Conservation (phyloP, 2,797 vertebrate genomes). For the Coendou prehensilis region DNA sequence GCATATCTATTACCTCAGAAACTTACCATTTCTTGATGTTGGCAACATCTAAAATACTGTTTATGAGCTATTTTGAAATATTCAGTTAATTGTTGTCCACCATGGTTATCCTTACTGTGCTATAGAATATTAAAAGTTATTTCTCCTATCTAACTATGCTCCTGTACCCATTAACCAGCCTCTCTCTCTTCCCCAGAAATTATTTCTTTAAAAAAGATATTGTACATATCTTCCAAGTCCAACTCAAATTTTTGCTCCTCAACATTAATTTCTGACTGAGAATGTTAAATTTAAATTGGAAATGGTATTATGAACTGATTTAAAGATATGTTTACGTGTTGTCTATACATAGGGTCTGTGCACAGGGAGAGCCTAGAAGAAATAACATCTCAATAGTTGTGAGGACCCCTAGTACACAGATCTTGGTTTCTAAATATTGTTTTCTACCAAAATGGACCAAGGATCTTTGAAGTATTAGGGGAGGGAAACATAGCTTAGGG, state of each 20-base stretch:
- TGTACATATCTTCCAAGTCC: background rate
- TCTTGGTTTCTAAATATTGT: background rate
- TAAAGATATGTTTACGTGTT: background rate
- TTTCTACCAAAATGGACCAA: conserved; percentile 33
- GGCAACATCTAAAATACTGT: background rate
- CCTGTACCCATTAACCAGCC: background rate
- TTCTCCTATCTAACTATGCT: background rate
- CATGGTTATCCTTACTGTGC: background rate
- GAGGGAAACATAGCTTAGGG: background rate
- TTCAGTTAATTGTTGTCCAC: background rate
- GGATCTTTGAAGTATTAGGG: background rate
- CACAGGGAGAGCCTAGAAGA: background rate
- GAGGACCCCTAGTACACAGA: background rate
- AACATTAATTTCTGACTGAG: background rate
- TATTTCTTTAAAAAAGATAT: background rate
- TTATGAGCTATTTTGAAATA: background rate
- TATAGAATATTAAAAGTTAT: background rate
- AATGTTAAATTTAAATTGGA: background rate
- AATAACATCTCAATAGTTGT: background rate
- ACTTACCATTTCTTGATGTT: background rate
- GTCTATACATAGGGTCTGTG: background rate
- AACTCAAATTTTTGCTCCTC: background rate
- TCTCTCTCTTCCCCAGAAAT: background rate
- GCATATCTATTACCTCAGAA: background rate
- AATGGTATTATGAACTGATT: background rate